Percentiles rank a stretch among this genome's conserved stretches.
Conservation (phyloP, 2,797 vertebrate genomes). For the Varecia variegata region DNA sequence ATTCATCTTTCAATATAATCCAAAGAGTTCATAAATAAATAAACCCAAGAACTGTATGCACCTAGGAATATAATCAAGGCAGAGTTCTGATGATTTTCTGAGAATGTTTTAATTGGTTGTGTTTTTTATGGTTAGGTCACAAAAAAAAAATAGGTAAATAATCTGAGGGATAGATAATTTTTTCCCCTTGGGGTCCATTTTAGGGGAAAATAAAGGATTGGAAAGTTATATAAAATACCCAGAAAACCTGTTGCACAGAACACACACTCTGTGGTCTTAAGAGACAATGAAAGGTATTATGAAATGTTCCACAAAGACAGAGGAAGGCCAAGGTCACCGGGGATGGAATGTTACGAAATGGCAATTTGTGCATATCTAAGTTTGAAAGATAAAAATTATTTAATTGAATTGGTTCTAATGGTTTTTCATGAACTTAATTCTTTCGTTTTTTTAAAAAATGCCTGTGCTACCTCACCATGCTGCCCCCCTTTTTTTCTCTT, state of each 20-base stretch:
- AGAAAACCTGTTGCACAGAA: slow-evolving; percentile 32
- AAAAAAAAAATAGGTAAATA: background rate
- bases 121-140: background rate
- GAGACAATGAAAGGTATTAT: background rate
- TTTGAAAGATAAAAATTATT: slow-evolving; percentile 14
- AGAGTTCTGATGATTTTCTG: background rate
- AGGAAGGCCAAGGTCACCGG: background rate
- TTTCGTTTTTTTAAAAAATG: background rate
- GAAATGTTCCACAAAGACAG: background rate
- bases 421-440: slow-evolving; percentile 27
- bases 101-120: background rate
- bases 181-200: background rate
- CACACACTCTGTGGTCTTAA: background rate
- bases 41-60: background rate
- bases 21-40: slow-evolving; percentile 55
- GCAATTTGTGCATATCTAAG: background rate
- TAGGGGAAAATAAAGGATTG: background rate
- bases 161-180: background rate
- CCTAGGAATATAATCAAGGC: background rate
- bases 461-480: rapidly evolving
- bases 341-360: background rate
- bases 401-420: slow-evolving; percentile 14
- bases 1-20: slow-evolving; percentile 40
- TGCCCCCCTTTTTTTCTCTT: background rate
- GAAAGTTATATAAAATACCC: background rate